Evolutionary conservation across 2,888 invertebrate species (phyloP).

Genomic region (Oeneis ivallda): DNA sequence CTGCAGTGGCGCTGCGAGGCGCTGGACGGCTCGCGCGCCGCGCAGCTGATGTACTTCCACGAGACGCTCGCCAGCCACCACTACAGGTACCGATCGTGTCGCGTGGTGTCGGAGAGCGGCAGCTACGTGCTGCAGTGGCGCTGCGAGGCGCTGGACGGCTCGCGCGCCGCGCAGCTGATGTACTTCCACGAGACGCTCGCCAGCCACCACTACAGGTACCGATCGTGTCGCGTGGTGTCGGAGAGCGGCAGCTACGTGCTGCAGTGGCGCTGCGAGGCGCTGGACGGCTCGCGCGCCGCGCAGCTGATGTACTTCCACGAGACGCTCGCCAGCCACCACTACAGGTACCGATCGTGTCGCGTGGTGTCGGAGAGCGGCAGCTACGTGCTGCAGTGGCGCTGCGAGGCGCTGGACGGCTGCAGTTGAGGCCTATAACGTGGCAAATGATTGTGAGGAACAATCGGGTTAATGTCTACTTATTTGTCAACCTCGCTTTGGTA

Average conservation of each 20-base stretch:
- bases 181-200: constrained; percentile 95
- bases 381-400: constrained; percentile 95
- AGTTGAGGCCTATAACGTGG: constrained; percentile 26
- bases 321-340: constrained; percentile 92
- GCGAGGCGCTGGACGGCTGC: constrained; percentile 82
- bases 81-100: constrained; percentile 87
- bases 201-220: constrained; percentile 92
- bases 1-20: constrained; percentile 93
- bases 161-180: constrained; percentile 90
- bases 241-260: constrained; percentile 90
- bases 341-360: constrained; percentile 86
- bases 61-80: constrained; percentile 93
- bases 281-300: constrained; percentile 82
- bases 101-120: constrained; percentile 86
- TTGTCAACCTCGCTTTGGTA: no score
- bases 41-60: constrained; percentile 96
- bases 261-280: constrained; percentile 91
- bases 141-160: constrained; percentile 83
- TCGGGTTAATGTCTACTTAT: no score
- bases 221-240: constrained; percentile 85
- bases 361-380: constrained; percentile 85
- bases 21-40: constrained; percentile 80
- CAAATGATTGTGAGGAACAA: no score
- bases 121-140: constrained; percentile 96
- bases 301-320: constrained; percentile 97